Evolutionary conservation across 2,888 invertebrate genomes (phyloP).

Genomic region (Apamea crenata): DNA sequence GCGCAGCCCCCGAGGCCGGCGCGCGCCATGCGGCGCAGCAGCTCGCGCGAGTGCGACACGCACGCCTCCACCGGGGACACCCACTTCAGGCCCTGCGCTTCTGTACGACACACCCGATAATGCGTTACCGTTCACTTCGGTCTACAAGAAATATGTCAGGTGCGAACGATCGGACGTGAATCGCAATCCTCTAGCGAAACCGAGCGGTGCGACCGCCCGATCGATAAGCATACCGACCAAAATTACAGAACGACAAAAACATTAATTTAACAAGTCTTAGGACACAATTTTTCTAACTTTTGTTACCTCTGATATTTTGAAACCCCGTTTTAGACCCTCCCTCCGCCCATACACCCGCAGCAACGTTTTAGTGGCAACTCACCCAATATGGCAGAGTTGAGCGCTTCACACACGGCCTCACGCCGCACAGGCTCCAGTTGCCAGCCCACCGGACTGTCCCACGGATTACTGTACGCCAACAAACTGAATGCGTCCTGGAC

Average conservation of each 20-base stretch:
- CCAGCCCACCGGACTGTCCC: conserved; percentile 99
- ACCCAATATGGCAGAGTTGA: conserved; percentile 99
- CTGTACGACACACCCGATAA: conserved; percentile 87
- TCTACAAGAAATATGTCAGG: neutral
- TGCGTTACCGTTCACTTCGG: neutral
- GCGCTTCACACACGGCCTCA: conserved; percentile 98
- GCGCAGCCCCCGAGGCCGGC: conserved; percentile 98
- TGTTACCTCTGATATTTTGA: neutral
- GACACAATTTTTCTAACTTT: neutral
- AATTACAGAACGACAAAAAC: neutral
- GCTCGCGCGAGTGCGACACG: conserved; percentile 96
- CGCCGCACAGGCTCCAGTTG: conserved; percentile 98
- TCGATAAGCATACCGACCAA: neutral
- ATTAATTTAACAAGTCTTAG: neutral
- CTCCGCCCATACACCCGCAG: too few species aligned
- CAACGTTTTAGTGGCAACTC: conserved; percentile 26
- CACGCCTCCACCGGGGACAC: conserved; percentile 98
- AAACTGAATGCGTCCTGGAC: conserved; percentile 98
- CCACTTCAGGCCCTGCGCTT: conserved; percentile 97
- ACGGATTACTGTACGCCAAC: conserved; percentile 99
- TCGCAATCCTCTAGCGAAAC: neutral
- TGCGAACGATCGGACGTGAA: too few species aligned
- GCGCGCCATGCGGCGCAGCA: conserved; percentile 97
- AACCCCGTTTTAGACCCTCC: too few species aligned
- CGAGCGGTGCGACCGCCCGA: neutral